Evolutionary conservation across 2,113 vertebrate genomes (phyloP).

Genomic region (Bos javanicus): DNA sequence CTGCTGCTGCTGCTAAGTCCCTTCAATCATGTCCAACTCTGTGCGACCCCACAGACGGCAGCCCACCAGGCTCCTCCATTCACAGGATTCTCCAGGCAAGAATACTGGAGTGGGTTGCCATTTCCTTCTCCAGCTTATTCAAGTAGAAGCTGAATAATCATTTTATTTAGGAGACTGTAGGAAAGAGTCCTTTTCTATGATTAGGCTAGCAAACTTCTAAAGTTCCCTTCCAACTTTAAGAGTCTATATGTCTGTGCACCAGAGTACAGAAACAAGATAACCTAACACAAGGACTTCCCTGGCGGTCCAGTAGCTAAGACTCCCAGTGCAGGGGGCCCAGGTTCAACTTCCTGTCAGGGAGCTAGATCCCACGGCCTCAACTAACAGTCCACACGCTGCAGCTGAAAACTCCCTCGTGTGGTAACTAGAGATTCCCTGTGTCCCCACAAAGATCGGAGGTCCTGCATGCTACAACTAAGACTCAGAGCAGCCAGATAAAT

Average conservation of each 20-base stretch:
- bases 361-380: background rate
- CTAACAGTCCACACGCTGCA: background rate
- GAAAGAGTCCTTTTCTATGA: background rate
- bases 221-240: background rate
- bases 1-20: background rate
- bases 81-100: background rate
- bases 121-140: background rate
- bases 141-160: background rate
- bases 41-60: background rate
- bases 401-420: background rate
- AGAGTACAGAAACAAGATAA: background rate
- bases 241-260: background rate
- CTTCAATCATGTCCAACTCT: accelerated
- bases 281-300: background rate
- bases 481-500: background rate
- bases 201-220: background rate
- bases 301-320: background rate
- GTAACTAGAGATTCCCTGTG: background rate
- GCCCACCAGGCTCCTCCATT: background rate
- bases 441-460: background rate
- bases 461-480: background rate
- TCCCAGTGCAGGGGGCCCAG: background rate
- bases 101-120: background rate
- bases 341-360: background rate
- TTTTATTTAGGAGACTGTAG: background rate